Evolutionary conservation across 2,797 vertebrate species (phyloP).

Genomic region (Sebastes kiyomatsui): DNA sequence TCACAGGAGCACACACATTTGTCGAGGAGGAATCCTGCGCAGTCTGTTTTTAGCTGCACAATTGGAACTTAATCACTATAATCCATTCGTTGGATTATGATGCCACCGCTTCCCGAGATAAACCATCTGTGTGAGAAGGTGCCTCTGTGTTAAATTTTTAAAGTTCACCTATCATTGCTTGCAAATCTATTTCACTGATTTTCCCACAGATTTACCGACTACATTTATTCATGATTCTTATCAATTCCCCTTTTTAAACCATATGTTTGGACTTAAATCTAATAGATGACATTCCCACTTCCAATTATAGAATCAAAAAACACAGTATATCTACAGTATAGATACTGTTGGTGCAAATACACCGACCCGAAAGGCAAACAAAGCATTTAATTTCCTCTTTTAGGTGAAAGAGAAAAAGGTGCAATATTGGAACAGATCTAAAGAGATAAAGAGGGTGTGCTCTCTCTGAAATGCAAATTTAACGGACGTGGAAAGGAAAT

Average conservation of each 20-base stretch:
- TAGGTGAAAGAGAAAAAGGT: slow-evolving; percentile 50
- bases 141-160: slow-evolving; percentile 43
- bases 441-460: slow-evolving; percentile 35
- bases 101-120: slow-evolving; percentile 43
- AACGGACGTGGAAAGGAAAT: slow-evolving; percentile 65
- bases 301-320: slow-evolving; percentile 17
- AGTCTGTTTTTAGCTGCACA: slow-evolving; percentile 73
- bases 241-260: slow-evolving; percentile 16
- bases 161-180: slow-evolving; percentile 51
- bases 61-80: slow-evolving; percentile 75
- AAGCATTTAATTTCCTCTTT: slow-evolving; percentile 64
- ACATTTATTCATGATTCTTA: slow-evolving; percentile 18
- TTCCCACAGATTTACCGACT: not conserved
- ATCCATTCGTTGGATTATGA: slow-evolving; percentile 74
- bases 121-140: slow-evolving; percentile 66
- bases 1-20: slow-evolving; percentile 68
- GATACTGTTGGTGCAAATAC: slow-evolving; percentile 19
- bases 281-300: not conserved
- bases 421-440: slow-evolving; percentile 57
- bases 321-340: not conserved
- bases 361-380: slow-evolving; percentile 50
- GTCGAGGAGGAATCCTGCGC: slow-evolving; percentile 59
- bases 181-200: not conserved
- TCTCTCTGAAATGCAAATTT: slow-evolving; percentile 73
- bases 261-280: slow-evolving; percentile 14